These are phyloP conservation scores for Macaca nemestrina DNA, from an alignment of 2,113 vertebrate genomes.

Conservation along the genomic window DNA sequence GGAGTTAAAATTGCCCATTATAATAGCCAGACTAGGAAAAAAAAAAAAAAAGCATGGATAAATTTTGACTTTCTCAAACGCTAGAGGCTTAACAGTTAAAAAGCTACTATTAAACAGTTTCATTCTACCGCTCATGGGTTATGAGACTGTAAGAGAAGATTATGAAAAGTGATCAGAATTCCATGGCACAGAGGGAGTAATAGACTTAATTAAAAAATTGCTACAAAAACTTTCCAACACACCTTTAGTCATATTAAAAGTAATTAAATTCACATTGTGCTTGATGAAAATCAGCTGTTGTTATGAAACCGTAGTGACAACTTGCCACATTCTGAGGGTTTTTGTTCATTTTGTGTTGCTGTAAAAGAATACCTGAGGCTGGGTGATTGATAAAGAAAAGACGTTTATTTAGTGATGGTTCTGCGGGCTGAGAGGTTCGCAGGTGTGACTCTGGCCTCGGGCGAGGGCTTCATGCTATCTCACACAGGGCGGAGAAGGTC, in stretches of 20 bases:
- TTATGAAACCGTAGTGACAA: not conserved
- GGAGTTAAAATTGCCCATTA: accelerated
- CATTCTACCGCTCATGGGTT: not conserved
- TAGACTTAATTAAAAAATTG: not conserved
- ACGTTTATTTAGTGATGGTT: not conserved
- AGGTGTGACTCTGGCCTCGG: not conserved
- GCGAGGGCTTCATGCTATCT: no score
- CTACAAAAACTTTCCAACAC: not conserved
- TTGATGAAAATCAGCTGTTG: not conserved
- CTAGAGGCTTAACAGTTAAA: not conserved
- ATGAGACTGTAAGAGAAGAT: not conserved
- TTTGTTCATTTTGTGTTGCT: not conserved
- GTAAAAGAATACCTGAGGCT: not conserved
- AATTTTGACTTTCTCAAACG: accelerated
- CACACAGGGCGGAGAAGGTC: not conserved
- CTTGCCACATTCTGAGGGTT: not conserved
- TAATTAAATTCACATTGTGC: not conserved
- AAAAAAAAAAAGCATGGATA: no score
- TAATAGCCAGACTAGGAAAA: not conserved
- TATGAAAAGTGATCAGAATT: not conserved
- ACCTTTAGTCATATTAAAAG: not conserved
- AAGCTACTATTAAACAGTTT: not conserved
- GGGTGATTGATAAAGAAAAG: not conserved
- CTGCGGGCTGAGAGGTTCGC: not conserved
- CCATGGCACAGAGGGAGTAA: not conserved